Percentiles rank a stretch among this genome's conserved stretches.
Conservation (phyloP, 2,113 vertebrate genomes). For the mouse (Mus musculus) region DNA sequence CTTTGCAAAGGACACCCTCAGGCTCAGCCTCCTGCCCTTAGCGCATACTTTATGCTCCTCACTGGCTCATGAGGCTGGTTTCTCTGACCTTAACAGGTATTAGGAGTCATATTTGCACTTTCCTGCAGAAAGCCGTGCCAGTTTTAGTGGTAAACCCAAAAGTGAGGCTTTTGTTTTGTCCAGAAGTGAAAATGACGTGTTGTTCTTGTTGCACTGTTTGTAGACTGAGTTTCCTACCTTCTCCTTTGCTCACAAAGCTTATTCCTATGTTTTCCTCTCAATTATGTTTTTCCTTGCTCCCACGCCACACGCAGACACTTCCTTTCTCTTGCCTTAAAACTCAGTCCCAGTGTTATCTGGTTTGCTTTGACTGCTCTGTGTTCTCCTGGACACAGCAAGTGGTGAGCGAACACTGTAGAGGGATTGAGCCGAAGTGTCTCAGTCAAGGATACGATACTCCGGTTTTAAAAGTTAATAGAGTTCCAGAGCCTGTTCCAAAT, state of each 20-base stretch:
- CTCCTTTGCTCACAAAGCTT: neutral
- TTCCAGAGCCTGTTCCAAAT: constrained; percentile 41
- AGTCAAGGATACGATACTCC: constrained; percentile 42
- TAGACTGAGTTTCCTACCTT: neutral
- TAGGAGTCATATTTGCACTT: neutral
- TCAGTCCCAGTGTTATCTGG: neutral
- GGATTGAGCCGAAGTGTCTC: constrained; percentile 12
- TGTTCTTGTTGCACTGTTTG: constrained; percentile 20
- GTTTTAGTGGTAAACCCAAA: constrained; percentile 18
- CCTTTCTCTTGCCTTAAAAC: constrained; percentile 22
- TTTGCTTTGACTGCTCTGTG: neutral
- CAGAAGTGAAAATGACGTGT: constrained; percentile 21
- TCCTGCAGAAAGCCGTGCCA: neutral
- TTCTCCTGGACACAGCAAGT: neutral
- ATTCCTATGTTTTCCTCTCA: neutral
- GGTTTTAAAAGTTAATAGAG: constrained; percentile 12
- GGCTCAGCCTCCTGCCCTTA: neutral
- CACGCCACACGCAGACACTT: neutral
- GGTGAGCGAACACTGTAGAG: neutral
- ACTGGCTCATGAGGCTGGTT: neutral
- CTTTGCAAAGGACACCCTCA: constrained; percentile 16
- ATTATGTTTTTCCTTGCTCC: neutral
- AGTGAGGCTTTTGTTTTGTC: neutral
- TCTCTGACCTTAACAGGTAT: neutral
- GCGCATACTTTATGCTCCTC: neutral